Conservation (phyloP, 2,888 invertebrate genomes). For the Micoletzkya japonica region DNA sequence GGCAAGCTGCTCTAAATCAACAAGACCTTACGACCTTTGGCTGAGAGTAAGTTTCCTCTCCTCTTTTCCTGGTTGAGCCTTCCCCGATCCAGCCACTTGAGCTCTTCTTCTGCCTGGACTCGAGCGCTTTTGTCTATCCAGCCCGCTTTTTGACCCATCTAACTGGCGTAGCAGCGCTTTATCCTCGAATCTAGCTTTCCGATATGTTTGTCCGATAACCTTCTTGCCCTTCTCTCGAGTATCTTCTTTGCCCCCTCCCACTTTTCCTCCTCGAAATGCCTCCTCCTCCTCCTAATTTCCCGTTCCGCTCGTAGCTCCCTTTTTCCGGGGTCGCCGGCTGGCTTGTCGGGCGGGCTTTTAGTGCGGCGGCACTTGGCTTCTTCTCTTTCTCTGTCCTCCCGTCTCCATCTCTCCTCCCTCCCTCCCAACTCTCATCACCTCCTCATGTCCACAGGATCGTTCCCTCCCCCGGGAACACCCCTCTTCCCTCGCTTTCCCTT, state of each 20-base stretch:
- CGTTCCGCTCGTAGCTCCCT: neutral
- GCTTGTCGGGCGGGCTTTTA: constrained; percentile 6
- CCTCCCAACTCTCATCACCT: neutral
- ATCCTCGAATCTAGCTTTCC: neutral
- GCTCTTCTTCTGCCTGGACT: too few relatives aligned
- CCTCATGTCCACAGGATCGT: too few relatives aligned
- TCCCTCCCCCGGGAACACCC: too few relatives aligned
- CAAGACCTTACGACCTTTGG: too few relatives aligned
- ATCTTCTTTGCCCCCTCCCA: neutral
- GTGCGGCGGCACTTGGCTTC: neutral
- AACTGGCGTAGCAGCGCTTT: too few relatives aligned
- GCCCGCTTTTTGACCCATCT: too few relatives aligned
- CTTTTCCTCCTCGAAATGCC: constrained; percentile 2
- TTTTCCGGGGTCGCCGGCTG: neutral
- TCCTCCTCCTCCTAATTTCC: constrained; percentile 12
- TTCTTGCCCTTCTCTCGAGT: neutral
- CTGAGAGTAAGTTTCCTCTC: too few relatives aligned
- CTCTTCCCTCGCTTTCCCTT: constrained; percentile 4
- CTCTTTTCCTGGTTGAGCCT: too few relatives aligned
- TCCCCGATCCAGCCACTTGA: too few relatives aligned
- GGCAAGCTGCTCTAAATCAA: too few relatives aligned
- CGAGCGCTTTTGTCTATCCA: too few relatives aligned
- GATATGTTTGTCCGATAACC: neutral
- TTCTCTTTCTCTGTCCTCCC: neutral
- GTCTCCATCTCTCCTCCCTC: neutral